Evolutionary conservation across 1,140 invertebrate genomes (phyloP), one percentile per base, ranked within the genome.

Genomic region (Hycleus cichorii): DNA sequence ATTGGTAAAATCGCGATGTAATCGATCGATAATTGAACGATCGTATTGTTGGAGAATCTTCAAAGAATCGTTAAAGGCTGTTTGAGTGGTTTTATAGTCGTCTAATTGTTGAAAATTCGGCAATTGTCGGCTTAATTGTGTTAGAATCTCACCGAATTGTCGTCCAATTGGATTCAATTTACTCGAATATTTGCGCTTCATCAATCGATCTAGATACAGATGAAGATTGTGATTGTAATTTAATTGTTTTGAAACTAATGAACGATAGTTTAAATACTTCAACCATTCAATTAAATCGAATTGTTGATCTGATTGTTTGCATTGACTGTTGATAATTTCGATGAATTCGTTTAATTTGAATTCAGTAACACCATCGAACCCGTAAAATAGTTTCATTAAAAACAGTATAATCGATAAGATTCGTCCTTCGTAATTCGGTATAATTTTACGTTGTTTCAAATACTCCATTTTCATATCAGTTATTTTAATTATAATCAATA

Each of bases 221-320:
- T 32, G 4, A 7, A 32, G 32, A 32, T 32, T 32, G 32, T 7
- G 32, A 7, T 32, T 32, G 32, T 5, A 7, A 32, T 7, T 32
- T 32, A 7, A 32, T 32, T 32, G 32, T 32, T 32, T 6, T 42
- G n/a, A 24, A 58, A 47, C 39, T 59, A 50, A 39, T 49, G 38
- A 32, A 39, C 85, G 76, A 65, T 82, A 79, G 59, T 81, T 78
- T 2, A 86, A 78, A 63, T 78, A 83, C 40, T 77, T 62, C 58
- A 83, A 77, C 85, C 85, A 87, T 26, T 84, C 77, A 8, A 73
- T 69, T 64, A 81, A 81, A 49, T 78, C 79, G 64, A 87, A 87
- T 11, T 85, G 74, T 44, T 73, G 6, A 39, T 73, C 2, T 66
- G 47, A 24, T 69, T 64, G 2, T 10, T 47, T 55, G 38, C 47